Evolutionary conservation across 2,113 vertebrate species (phyloP).

Genomic region (Thomomys bottae): DNA sequence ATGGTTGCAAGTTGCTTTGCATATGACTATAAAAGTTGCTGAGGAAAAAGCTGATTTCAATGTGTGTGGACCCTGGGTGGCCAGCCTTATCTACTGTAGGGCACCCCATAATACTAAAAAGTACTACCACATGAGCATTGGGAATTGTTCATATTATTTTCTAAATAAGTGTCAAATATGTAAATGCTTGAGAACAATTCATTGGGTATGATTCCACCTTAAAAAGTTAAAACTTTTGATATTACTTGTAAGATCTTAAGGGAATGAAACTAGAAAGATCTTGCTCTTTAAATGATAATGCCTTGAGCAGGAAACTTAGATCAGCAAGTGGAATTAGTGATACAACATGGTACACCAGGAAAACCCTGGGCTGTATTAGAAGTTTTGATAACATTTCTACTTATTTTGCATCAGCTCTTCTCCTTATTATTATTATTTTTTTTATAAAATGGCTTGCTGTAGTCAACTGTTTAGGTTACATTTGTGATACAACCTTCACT

Average conservation of each 20-base stretch:
- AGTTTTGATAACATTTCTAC: slow-evolving; percentile 4
- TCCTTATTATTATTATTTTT: slow-evolving; percentile 12
- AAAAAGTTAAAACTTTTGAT: slow-evolving; percentile 24
- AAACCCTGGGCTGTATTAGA: not conserved
- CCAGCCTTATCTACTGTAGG: not conserved
- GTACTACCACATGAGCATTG: not conserved
- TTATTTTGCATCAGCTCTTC: not conserved
- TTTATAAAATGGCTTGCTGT: slow-evolving; percentile 7
- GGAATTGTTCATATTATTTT: slow-evolving; percentile 1
- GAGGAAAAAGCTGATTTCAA: not conserved
- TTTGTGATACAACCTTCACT: not conserved
- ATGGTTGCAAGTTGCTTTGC: not conserved
- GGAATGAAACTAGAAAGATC: not conserved
- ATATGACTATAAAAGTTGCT: not conserved
- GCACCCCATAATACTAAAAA: slow-evolving; percentile 23
- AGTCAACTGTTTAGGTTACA: not conserved
- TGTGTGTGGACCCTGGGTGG: not conserved
- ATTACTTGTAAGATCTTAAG: slow-evolving; percentile 24
- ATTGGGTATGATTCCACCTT: not conserved
- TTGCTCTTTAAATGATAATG: not conserved
- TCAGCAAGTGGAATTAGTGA: not conserved
- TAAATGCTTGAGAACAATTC: slow-evolving; percentile 37
- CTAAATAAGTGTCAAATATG: not conserved
- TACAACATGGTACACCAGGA: not conserved
- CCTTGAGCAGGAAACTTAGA: not conserved